Percentiles rank a stretch among this genome's conserved stretches.
Evolutionary conservation across 2,113 vertebrate genomes (phyloP).

Genomic region (Smithornis capensis): DNA sequence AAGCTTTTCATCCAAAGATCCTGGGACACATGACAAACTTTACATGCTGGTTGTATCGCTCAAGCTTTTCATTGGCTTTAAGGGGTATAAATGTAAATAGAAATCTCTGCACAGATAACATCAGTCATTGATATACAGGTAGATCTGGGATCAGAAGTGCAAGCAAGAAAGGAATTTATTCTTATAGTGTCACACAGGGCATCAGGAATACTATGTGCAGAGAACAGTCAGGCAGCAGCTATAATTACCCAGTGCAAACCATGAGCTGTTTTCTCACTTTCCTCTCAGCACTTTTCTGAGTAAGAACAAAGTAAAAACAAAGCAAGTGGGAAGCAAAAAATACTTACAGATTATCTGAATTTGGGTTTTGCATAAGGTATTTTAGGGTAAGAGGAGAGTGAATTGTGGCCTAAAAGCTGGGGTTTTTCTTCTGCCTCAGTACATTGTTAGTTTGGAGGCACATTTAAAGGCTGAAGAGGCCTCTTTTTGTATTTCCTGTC

Average conservation of each 20-base stretch:
- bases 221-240: neutral
- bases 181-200: accelerated
- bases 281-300: neutral
- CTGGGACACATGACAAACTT: conserved; percentile 34
- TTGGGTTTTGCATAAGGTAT: neutral
- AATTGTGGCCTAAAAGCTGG: neutral
- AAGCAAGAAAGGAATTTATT: neutral
- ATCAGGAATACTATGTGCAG: neutral
- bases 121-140: neutral
- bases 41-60: conserved; percentile 47
- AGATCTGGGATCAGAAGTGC: neutral
- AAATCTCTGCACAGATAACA: neutral
- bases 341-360: neutral
- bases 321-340: neutral
- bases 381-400: neutral
- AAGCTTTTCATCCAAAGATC: conserved; percentile 54
- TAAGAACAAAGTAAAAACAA: neutral
- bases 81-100: neutral
- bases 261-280: neutral
- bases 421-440: neutral
- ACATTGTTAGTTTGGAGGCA: neutral
- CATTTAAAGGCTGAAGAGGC: neutral
- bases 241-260: neutral
- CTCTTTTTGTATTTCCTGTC: neutral
- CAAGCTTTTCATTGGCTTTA: conserved; percentile 11